Evolutionary conservation across 35 echinoderm and acorn worm genomes (phyloP), one percentile per base, ranked within the genome.

Genomic region (Eucidaris tribuloides): DNA sequence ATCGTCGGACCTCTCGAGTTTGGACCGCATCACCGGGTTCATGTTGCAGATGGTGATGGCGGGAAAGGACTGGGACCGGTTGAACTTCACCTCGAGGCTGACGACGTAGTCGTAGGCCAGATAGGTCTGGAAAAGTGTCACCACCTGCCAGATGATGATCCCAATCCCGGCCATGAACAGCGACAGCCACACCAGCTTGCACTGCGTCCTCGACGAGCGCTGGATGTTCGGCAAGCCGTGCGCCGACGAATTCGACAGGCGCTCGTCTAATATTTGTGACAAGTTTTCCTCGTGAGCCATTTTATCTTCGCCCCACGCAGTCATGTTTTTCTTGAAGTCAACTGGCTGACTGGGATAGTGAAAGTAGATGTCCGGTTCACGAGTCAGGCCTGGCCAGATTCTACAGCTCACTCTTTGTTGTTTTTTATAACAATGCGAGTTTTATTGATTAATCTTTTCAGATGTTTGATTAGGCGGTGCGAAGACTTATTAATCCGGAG

Each of bases 21-120:
- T 80, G 30, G 88, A 83, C 14, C 52, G n/a, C 38, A 64, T 71
- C 24, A 91, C 65, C 9, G 93, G 93, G 52, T 96, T 96, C 46
- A 91, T 77, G 79, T 96, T 96, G 52, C 93, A 96, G 35, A 96
- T 76, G 2, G 93, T 96, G 9, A 96, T 79, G 2, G 93, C 93
- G 2, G 93, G 93, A 56, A 96, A 96, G 1, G 40, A 6, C 29
- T 91, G 78, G 17, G 45, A 63, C 7, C 79, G 63, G 40, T 85
- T 83, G 48, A 86, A 96, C 48, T 62, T 80, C 19, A 64, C 71
- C 32, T 87, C 84, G 2, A 87, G 17, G 46, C 58, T 87, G 27
- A 87, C 84, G n/a, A 40, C 27, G 58, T 79, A 87, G 3, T 42
- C 1, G 34, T 20, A 79, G 4, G 7, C 32, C 0, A 78, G 35